Evolutionary conservation across 2,113 vertebrate genomes (phyloP), one percentile per base, ranked within the genome.

Genomic region (Pseudorhombus dupliciocellatus): DNA sequence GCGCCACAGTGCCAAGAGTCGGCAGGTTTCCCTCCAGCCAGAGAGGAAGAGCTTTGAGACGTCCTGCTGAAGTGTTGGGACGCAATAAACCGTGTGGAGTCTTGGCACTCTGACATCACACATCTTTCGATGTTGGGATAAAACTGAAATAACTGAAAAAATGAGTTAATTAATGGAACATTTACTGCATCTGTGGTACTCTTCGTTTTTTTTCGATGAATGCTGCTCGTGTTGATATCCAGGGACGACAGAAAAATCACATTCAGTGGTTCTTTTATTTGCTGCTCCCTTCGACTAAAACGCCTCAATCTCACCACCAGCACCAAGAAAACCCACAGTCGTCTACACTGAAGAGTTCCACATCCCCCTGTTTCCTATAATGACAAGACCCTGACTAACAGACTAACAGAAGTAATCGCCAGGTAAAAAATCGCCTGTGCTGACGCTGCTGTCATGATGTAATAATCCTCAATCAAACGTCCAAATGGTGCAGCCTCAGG

Each of bases 1-100:
- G 56, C 24, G 59, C n/a, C 4, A 22, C 57, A 58, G 56, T 67
- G 69, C 83, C 81, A 87, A 24, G 16, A 70, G 69, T 68, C 74
- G 55, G 67, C 79, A 65, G 59, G 66, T 63, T 67, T 83, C 22
- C 37, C 28, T 75, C 66, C 57, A 79, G 63, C 26, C 44, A 8
- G 42, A 79, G 26, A 75, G 74, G 70, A 87, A 77, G 58, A 57
- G 66, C 65, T 80, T 25, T 58, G 46, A 66, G 9, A 61, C 66
- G 70, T 57, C 58, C 71, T 59, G 63, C 64, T 65, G 72, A 40
- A 61, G 22, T 18, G 16, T 34, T 34, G 18, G 37, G 40, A 57
- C 22, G 40, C 37, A 2, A 10, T 50, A 69, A 73, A 78, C 60
- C 71, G 63, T 48, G 63, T 67, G 46, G 62, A 71, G 52, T 54